These are phyloP conservation scores for Muntiacus reevesi DNA, from an alignment of 2,113 vertebrate species.

Conservation along the genomic window DNA sequence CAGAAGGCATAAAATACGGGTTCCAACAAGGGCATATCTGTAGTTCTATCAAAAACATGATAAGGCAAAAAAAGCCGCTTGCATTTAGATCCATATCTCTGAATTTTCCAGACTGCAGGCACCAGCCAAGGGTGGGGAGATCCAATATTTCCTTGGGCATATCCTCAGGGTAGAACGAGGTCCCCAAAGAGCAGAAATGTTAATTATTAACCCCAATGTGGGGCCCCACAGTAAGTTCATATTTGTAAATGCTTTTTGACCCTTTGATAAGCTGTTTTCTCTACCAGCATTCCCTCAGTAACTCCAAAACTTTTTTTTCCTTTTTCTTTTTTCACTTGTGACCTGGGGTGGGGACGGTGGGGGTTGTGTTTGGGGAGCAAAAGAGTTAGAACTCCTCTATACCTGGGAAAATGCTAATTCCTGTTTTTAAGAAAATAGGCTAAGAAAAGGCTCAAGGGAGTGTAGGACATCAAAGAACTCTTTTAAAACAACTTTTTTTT, in stretches of 20 bases:
- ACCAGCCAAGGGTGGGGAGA: not conserved
- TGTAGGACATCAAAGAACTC: slow-evolving; percentile 77
- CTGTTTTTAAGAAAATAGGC: slow-evolving; percentile 77
- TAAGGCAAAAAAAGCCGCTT: slow-evolving; percentile 23
- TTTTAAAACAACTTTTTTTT: slow-evolving; percentile 72
- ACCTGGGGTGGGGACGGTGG: not conserved
- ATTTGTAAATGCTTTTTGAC: slow-evolving; percentile 51
- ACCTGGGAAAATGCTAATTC: slow-evolving; percentile 73
- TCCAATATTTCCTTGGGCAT: not conserved
- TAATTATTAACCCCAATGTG: slow-evolving; percentile 52
- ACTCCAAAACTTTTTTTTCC: not conserved
- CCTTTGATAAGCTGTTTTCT: slow-evolving; percentile 49
- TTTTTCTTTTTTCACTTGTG: not conserved
- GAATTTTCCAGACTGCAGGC: not conserved
- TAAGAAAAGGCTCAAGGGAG: slow-evolving; percentile 77
- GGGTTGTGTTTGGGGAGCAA: not conserved
- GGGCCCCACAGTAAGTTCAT: not conserved
- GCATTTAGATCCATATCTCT: slow-evolving; percentile 14
- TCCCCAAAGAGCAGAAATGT: slow-evolving; percentile 31
- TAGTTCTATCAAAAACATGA: slow-evolving; percentile 51
- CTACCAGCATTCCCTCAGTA: not conserved
- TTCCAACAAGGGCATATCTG: slow-evolving; percentile 57
- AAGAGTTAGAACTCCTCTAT: not conserved
- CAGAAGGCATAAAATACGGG: slow-evolving; percentile 34
- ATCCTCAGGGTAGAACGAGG: not conserved